phyloP scores from a whole-genome alignment of 2,113 vertebrate genomes.

The Gadus chalcogrammus region DNA sequence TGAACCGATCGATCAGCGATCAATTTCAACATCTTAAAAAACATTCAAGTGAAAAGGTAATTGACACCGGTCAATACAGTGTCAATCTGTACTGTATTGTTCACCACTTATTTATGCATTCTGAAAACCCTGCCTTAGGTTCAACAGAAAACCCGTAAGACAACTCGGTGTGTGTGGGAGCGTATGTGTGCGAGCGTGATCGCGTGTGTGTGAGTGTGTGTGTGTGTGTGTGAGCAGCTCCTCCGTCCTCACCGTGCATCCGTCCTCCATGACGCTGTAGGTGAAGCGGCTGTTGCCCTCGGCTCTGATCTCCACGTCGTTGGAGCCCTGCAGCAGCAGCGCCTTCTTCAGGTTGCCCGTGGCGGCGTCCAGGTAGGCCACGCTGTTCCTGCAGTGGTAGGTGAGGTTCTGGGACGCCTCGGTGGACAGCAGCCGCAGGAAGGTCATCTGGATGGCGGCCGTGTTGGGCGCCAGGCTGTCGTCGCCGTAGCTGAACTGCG shows the following conservation, averaged over 20 bases:
- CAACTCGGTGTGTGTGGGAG: not conserved
- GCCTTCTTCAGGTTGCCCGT: constrained; percentile 91
- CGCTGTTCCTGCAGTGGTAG: constrained; percentile 98
- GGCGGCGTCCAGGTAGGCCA: constrained; percentile 89
- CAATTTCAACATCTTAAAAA: no score
- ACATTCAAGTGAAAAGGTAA: no score
- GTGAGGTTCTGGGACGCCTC: constrained; percentile 94
- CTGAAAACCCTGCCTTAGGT: no score
- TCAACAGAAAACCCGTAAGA: not conserved
- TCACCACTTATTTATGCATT: no score
- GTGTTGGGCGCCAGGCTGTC: constrained; percentile 89
- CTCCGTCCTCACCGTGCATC: constrained; percentile 83
- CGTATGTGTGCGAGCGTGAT: not conserved
- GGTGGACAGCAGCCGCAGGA: constrained; percentile 91
- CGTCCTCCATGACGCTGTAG: constrained; percentile 89
- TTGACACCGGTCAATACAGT: no score
- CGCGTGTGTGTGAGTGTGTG: not conserved
- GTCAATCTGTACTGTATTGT: no score
- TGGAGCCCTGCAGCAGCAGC: constrained; percentile 91
- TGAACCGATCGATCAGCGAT: no score
- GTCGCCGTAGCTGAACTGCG: constrained; percentile 91
- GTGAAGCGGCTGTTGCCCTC: constrained; percentile 98
- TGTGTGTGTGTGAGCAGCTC: not conserved
- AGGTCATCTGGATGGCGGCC: constrained; percentile 94
- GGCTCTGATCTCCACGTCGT: constrained; percentile 92